Percentiles rank a stretch among this genome's conserved stretches.
These are phyloP conservation scores for Myripristis jacobus DNA, from an alignment of 2,797 vertebrate species.

Conservation along the genomic window DNA sequence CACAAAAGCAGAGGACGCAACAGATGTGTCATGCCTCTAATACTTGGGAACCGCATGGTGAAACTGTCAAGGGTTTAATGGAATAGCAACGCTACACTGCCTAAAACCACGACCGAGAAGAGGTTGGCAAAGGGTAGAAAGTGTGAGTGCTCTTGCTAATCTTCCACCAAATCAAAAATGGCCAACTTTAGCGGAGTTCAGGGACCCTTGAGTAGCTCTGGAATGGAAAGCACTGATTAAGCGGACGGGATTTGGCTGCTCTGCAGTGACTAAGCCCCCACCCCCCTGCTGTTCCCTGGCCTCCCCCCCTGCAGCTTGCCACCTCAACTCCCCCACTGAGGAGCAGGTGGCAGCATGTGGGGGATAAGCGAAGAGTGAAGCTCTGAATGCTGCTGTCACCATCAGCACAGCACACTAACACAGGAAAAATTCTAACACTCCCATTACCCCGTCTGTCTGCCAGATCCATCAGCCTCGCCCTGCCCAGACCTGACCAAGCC, in stretches of 20 bases:
- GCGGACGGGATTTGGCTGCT: constrained; percentile 15
- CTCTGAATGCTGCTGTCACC: constrained; percentile 16
- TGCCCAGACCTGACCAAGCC: neutral
- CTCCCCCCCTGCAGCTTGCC: constrained; percentile 10
- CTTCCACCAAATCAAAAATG: constrained; percentile 7
- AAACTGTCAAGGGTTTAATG: constrained; percentile 29
- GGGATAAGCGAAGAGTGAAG: constrained; percentile 16
- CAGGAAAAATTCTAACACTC: constrained; percentile 20
- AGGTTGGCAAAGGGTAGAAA: neutral
- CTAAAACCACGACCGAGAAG: neutral
- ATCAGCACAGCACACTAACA: constrained; percentile 3
- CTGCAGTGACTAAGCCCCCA: constrained; percentile 21
- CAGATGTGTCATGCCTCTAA: constrained; percentile 40
- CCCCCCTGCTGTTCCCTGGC: constrained; percentile 1
- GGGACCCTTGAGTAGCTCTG: constrained; percentile 8
- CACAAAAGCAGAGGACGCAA: constrained; percentile 23
- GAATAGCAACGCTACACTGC: neutral
- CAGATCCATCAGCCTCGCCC: neutral
- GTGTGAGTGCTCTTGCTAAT: constrained; percentile 4
- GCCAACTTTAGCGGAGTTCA: constrained; percentile 11
- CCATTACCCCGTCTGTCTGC: neutral
- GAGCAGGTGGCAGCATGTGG: constrained; percentile 49
- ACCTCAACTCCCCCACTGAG: constrained; percentile 10
- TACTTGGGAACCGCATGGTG: constrained; percentile 29
- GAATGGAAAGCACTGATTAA: constrained; percentile 7